phyloP scores from a whole-genome alignment of 2,797 vertebrate species.

The Malacoraja senta region DNA sequence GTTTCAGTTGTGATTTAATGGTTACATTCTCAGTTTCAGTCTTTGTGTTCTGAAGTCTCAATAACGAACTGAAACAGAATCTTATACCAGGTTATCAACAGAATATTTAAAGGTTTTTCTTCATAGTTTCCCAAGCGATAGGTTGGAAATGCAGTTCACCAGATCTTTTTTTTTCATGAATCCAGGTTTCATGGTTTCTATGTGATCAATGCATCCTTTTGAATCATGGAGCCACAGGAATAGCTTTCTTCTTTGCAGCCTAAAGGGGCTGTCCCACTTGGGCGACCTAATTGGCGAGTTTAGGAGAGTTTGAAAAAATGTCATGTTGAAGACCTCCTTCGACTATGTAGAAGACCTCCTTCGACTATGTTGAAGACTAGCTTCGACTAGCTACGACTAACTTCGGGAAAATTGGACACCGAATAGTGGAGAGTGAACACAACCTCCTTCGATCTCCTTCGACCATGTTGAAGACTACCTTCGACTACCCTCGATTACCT shows the following conservation, averaged over 20 bases:
- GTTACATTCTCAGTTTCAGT: background rate
- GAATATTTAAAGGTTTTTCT: background rate
- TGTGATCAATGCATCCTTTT: background rate
- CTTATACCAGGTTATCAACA: background rate
- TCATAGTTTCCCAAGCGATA: background rate
- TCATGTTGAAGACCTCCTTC: too few species aligned
- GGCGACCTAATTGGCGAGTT: too few species aligned
- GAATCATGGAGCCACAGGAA: background rate
- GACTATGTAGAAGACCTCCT: too few species aligned
- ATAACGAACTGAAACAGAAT: background rate
- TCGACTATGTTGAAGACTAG: too few species aligned
- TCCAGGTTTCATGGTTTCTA: background rate
- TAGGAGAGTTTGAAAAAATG: too few species aligned
- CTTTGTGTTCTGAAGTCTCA: background rate
- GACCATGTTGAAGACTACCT: too few species aligned
- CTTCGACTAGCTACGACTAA: too few species aligned
- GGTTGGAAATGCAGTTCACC: background rate
- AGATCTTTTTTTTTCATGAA: background rate
- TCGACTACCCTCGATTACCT: too few species aligned
- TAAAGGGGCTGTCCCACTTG: too few species aligned
- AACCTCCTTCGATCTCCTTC: too few species aligned
- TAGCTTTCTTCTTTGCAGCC: background rate
- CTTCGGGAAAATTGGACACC: too few species aligned
- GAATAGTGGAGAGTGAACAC: too few species aligned
- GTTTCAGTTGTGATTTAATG: background rate